phyloP scores from a whole-genome alignment of 2,113 vertebrate genomes.

The Bufo bufo region DNA sequence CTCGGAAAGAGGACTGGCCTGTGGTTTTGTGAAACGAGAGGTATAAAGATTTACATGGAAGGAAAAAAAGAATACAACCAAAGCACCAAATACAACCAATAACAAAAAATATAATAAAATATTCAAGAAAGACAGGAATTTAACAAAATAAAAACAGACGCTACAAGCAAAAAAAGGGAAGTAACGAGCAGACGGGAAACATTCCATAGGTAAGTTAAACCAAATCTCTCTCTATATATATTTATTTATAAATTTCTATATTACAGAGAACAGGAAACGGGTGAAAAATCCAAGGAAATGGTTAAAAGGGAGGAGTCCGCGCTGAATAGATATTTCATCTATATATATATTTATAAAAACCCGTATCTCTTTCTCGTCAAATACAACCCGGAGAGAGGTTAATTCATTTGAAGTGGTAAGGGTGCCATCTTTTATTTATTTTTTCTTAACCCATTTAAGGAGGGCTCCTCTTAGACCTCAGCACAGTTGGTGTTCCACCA shows the following conservation, averaged over 20 bases:
- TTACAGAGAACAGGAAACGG: conserved; percentile 52
- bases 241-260: conserved; percentile 55
- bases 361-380: conserved; percentile 41
- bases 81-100: background rate
- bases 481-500: background rate
- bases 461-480: background rate
- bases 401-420: conserved; percentile 22
- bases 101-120: background rate
- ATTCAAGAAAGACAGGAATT: conserved; percentile 11
- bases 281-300: conserved; percentile 45
- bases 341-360: conserved; percentile 48
- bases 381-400: conserved; percentile 41
- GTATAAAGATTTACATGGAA: background rate
- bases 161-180: conserved; percentile 3
- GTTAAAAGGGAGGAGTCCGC: conserved; percentile 27
- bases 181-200: conserved; percentile 38
- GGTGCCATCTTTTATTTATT: background rate
- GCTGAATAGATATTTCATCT: conserved; percentile 42
- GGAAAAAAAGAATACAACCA: background rate
- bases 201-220: conserved; percentile 46
- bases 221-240: conserved; percentile 52
- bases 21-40: background rate
- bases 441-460: conserved; percentile 5
- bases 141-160: conserved; percentile 8
- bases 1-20: background rate